phyloP scores from a whole-genome alignment of 2,113 vertebrate species.

The Brachyhypopomus gauderio region DNA sequence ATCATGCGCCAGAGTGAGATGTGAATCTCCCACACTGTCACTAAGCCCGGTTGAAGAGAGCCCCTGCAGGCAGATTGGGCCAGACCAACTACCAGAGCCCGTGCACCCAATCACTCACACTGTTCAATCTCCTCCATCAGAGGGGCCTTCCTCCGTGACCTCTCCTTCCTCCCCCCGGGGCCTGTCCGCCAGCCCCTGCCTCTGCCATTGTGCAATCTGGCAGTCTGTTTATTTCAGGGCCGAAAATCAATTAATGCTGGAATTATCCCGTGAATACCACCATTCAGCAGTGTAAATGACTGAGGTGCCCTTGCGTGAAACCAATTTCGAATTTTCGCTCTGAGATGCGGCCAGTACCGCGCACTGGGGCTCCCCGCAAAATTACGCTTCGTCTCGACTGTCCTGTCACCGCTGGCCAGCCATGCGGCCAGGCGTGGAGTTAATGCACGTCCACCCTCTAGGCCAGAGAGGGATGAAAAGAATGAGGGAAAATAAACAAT shows the following conservation, averaged over 20 bases:
- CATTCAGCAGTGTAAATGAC: slow-evolving; percentile 71
- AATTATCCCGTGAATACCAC: slow-evolving; percentile 76
- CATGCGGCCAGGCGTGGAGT: not conserved
- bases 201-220: slow-evolving; percentile 57
- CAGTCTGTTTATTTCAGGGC: slow-evolving; percentile 73
- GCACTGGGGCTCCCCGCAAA: slow-evolving; percentile 60
- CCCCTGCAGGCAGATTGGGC: slow-evolving; percentile 47
- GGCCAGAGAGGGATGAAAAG: slow-evolving; percentile 4
- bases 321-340: slow-evolving; percentile 73
- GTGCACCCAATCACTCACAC: slow-evolving; percentile 41
- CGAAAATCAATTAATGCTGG: slow-evolving; percentile 76
- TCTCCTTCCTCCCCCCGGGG: slow-evolving; percentile 7
- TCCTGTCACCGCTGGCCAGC: slow-evolving; percentile 31
- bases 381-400: slow-evolving; percentile 48
- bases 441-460: not conserved
- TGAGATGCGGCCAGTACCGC: slow-evolving; percentile 58
- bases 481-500: slow-evolving; percentile 18
- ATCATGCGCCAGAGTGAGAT: slow-evolving; percentile 57
- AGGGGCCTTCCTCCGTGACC: slow-evolving; percentile 35
- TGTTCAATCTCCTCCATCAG: slow-evolving; percentile 44
- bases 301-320: slow-evolving; percentile 73
- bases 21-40: slow-evolving; percentile 55
- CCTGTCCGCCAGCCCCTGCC: slow-evolving; percentile 12
- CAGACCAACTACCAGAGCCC: slow-evolving; percentile 34
- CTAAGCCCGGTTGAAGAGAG: slow-evolving; percentile 51